A percentile compares a stretch with the other conserved stretches of the same genome.
Evolutionary conservation across 2,113 vertebrate species (phyloP).

Genomic region (Geococcyx californianus): DNA sequence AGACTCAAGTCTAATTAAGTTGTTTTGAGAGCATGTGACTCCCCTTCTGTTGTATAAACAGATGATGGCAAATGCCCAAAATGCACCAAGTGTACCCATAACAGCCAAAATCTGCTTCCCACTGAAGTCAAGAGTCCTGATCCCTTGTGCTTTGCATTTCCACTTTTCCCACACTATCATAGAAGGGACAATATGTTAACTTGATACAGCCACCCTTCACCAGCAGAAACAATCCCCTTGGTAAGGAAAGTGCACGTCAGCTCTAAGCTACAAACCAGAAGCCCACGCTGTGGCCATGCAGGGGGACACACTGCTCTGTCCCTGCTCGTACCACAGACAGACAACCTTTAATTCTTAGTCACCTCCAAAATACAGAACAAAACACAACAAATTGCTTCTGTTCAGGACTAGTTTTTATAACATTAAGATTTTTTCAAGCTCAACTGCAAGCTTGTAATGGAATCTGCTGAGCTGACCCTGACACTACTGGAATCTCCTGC

Average conservation of each 20-base stretch:
- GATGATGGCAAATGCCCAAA: background rate
- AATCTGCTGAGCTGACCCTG: background rate
- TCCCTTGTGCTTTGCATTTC: background rate
- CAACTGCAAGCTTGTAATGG: background rate
- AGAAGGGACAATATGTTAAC: background rate
- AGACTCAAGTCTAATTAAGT: background rate
- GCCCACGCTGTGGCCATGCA: background rate
- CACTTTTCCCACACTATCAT: background rate
- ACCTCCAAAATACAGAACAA: background rate
- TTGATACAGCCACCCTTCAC: background rate
- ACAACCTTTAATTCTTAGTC: background rate
- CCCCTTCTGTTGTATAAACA: background rate
- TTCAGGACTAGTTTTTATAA: background rate
- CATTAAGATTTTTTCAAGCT: background rate
- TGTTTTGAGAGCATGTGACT: background rate
- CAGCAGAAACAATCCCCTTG: background rate
- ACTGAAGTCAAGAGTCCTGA: background rate
- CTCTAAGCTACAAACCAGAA: background rate
- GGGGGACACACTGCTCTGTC: background rate
- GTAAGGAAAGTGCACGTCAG: background rate
- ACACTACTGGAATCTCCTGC: background rate
- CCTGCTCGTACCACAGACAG: background rate
- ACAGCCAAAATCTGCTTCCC: background rate
- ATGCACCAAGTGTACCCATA: accelerated
- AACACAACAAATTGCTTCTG: background rate